These are phyloP conservation scores for Campopleginae sp. DNA, from an alignment of 2,888 invertebrate genomes.

Conservation along the genomic window DNA sequence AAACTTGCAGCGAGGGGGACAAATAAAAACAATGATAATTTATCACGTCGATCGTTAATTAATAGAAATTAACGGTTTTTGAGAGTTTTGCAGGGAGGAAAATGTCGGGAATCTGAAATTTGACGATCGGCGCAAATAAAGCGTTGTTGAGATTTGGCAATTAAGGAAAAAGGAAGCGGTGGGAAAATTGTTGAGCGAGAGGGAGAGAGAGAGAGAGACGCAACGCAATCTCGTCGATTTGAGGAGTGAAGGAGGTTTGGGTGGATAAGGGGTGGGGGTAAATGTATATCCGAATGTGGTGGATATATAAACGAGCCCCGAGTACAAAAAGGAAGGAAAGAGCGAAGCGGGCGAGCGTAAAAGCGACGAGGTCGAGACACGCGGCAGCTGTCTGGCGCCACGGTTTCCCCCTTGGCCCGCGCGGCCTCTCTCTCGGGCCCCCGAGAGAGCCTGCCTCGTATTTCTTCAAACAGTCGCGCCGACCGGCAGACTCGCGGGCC, in stretches of 20 bases:
- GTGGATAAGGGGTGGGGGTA: not conserved
- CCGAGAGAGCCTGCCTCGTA: constrained; percentile 50
- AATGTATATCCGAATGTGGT: constrained; percentile 48
- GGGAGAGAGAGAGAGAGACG: constrained; percentile 34
- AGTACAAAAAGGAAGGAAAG: constrained; percentile 37
- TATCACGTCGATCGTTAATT: too few species aligned
- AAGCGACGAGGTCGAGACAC: constrained; percentile 81
- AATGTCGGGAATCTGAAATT: too few species aligned
- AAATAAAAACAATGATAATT: too few species aligned
- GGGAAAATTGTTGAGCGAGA: constrained; percentile 12
- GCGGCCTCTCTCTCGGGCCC: not conserved
- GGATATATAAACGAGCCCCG: constrained; percentile 51
- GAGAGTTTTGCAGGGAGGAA: too few species aligned
- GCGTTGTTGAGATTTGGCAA: not conserved
- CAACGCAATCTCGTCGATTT: not conserved
- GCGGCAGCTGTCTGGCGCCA: constrained; percentile 83
- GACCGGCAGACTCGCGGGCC: constrained; percentile 62
- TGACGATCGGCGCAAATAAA: not conserved
- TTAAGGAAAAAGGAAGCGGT: not conserved
- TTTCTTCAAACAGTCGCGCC: constrained; percentile 78
- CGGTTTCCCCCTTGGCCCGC: constrained; percentile 70
- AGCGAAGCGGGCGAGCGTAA: constrained; percentile 66
- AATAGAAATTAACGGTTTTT: too few species aligned
- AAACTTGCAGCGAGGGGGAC: too few species aligned
- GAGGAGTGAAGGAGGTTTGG: not conserved